These are phyloP conservation scores for Lasioglossum calceatum DNA, from an alignment of 2,888 invertebrate species.

Conservation along the genomic window DNA sequence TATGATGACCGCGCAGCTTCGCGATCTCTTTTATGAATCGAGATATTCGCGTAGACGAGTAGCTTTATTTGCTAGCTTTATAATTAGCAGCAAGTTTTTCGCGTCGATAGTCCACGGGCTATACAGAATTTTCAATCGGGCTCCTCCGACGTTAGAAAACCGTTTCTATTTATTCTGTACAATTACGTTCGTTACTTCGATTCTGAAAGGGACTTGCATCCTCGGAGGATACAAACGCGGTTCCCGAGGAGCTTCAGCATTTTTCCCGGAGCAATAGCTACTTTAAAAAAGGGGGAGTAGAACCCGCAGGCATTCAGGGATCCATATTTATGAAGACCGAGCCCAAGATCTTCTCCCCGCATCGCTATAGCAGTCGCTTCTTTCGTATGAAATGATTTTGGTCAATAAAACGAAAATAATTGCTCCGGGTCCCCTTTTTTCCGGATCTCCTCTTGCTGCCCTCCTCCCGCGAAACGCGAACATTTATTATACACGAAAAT, in stretches of 20 bases:
- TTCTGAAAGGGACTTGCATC: background rate
- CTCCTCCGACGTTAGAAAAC: background rate
- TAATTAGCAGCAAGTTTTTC: background rate
- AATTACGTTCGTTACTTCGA: background rate
- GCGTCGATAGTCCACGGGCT: background rate
- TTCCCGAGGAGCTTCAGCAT: background rate
- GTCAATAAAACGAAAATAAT: background rate
- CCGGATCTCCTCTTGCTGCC: background rate
- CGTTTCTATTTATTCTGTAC: background rate
- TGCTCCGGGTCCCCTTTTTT: background rate
- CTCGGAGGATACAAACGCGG: background rate
- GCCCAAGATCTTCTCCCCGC: background rate
- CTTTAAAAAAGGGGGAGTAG: background rate
- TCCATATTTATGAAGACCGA: slow-evolving; percentile 5
- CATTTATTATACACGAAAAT: background rate
- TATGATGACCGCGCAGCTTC: background rate
- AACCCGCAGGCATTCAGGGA: background rate
- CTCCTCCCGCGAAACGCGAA: background rate
- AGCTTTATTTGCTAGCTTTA: background rate
- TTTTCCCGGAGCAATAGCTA: background rate
- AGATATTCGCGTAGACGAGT: background rate
- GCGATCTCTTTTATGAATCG: slow-evolving; percentile 11
- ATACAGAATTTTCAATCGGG: background rate
- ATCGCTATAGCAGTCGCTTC: background rate
- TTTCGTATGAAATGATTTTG: background rate